phyloP scores from a whole-genome alignment of 2,888 invertebrate genomes.

The Muschampia plurimacula region DNA sequence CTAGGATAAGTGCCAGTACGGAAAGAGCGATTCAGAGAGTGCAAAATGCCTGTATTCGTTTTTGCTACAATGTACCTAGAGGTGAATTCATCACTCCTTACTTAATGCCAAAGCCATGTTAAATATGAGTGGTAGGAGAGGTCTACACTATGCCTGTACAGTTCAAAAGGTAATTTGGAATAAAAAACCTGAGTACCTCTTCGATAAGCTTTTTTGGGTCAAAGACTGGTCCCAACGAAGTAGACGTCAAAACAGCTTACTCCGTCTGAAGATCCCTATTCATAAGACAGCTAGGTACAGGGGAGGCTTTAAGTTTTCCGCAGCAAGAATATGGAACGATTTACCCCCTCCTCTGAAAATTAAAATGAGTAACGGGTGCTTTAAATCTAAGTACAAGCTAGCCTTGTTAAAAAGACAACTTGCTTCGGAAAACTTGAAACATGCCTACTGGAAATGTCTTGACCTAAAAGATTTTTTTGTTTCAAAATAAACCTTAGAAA shows the following conservation, averaged over 20 bases:
- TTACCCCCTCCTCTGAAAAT: neutral
- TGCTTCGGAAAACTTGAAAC: too few species aligned
- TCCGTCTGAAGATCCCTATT: neutral
- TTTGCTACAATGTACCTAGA: constrained; percentile 13
- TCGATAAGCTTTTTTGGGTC: constrained; percentile 14
- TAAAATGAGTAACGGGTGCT: neutral
- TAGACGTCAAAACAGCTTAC: neutral
- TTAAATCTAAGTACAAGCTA: too few species aligned
- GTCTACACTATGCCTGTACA: constrained; percentile 23
- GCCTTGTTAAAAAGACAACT: too few species aligned
- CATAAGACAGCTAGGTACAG: neutral
- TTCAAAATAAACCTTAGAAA: too few species aligned
- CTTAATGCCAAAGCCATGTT: constrained; percentile 22
- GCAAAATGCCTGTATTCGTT: constrained; percentile 21
- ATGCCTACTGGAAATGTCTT: too few species aligned
- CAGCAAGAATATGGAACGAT: too few species aligned
- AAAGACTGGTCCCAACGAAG: neutral
- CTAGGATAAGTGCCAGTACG: neutral
- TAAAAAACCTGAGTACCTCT: constrained; percentile 12
- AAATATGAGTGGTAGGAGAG: constrained; percentile 27
- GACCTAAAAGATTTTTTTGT: too few species aligned
- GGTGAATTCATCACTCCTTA: constrained; percentile 15
- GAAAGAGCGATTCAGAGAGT: constrained; percentile 17
- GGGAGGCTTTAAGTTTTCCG: too few species aligned
- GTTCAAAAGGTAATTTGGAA: constrained; percentile 24